phyloP scores from a whole-genome alignment of 2,113 vertebrate species.

The Alexandromys fortis region DNA sequence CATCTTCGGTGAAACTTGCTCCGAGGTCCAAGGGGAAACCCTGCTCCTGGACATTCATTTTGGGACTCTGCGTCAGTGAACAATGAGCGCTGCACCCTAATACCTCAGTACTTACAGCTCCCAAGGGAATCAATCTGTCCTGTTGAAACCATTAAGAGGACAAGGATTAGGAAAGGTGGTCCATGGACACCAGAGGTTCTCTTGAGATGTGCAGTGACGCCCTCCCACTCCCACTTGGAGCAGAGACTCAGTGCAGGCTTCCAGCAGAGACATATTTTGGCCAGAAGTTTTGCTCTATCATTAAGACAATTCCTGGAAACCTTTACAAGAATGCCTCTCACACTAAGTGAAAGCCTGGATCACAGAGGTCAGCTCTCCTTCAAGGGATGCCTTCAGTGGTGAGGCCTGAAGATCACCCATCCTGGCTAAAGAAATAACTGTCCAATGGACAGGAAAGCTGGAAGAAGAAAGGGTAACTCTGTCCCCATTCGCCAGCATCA shows the following conservation, averaged over 20 bases:
- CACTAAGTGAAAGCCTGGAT: neutral
- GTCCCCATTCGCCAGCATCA: neutral
- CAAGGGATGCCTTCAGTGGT: neutral
- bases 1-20: conserved; percentile 97
- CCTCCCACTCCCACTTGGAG: conserved; percentile 62
- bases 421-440: neutral
- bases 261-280: neutral
- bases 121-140: conserved; percentile 81
- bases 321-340: conserved; percentile 15
- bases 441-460: neutral
- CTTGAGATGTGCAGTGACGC: conserved; percentile 45
- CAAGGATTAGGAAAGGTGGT: conserved; percentile 76
- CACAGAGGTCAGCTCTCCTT: neutral
- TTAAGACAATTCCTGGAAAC: conserved; percentile 5
- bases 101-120: conserved; percentile 87
- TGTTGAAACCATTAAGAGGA: conserved; percentile 87
- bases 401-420: neutral
- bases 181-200: conserved; percentile 68
- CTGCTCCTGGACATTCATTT: conserved; percentile 94
- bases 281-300: neutral
- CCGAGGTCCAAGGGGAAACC: conserved; percentile 93
- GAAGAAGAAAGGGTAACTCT: neutral
- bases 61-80: conserved; percentile 84
- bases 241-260: conserved; percentile 20
- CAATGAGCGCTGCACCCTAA: conserved; percentile 82